Percentiles rank a stretch among this genome's conserved stretches.
These are phyloP conservation scores for Trachops cirrhosus DNA, from an alignment of 2,797 vertebrate genomes.

Conservation along the genomic window DNA sequence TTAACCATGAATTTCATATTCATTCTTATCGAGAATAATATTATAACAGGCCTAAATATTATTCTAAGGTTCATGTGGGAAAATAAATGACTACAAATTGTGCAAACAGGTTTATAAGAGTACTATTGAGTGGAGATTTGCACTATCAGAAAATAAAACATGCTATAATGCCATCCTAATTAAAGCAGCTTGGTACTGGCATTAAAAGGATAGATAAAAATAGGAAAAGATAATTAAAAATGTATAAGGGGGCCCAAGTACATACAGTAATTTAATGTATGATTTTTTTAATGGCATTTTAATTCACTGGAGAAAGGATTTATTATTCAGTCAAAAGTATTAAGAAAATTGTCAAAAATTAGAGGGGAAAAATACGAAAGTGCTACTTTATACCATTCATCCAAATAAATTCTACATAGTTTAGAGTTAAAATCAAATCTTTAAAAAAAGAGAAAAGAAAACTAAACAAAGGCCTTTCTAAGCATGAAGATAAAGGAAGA, in stretches of 20 bases:
- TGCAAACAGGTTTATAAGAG: neutral
- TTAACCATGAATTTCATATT: slow-evolving; percentile 11
- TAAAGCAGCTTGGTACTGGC: neutral
- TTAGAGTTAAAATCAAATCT: slow-evolving; percentile 30
- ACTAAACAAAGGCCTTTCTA: neutral
- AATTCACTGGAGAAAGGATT: neutral
- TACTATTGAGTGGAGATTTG: neutral
- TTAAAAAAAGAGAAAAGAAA: neutral
- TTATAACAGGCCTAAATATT: neutral
- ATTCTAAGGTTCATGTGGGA: neutral
- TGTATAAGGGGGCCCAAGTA: neutral
- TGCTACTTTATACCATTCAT: neutral
- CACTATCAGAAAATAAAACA: neutral
- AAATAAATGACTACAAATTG: neutral
- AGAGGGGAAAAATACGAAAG: neutral
- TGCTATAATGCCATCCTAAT: neutral
- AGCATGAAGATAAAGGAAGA: neutral
- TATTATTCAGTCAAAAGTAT: slow-evolving; percentile 12
- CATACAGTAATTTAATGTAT: neutral
- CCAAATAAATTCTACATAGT: neutral
- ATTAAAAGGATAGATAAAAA: neutral
- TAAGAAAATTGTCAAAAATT: neutral
- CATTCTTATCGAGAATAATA: neutral
- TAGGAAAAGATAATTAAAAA: slow-evolving; percentile 32
- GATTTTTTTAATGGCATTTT: neutral